Percentiles rank a stretch among this genome's conserved stretches.
Evolutionary conservation across 2,113 vertebrate genomes (phyloP).

Genomic region (Oncorhynchus clarkii): DNA sequence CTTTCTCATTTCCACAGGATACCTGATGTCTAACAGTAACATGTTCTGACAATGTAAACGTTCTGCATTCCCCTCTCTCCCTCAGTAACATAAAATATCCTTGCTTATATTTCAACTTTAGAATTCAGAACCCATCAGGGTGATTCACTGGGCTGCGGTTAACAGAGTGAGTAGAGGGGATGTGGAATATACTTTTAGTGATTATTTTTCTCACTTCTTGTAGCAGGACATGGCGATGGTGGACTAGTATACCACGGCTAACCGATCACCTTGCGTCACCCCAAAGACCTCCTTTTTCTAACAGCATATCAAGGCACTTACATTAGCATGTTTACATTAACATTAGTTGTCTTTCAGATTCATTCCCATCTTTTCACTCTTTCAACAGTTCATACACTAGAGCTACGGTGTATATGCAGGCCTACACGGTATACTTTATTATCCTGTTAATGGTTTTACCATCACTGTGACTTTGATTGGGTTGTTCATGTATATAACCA

Average conservation of each 20-base stretch:
- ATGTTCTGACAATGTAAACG: too few relatives aligned
- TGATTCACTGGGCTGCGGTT: conserved; percentile 2
- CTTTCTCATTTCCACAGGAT: too few relatives aligned
- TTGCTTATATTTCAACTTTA: too few relatives aligned
- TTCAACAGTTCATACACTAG: neutral
- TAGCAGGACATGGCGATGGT: conserved; percentile 30
- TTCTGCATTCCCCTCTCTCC: too few relatives aligned
- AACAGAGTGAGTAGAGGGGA: neutral
- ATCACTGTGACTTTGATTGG: neutral
- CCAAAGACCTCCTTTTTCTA: conserved; percentile 29
- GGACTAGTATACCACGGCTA: conserved; percentile 40
- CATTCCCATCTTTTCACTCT: neutral
- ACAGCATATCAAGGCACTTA: conserved; percentile 40
- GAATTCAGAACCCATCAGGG: too few relatives aligned
- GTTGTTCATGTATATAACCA: neutral
- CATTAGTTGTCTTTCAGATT: neutral
- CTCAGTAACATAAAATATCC: too few relatives aligned
- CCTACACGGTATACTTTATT: neutral
- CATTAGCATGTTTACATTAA: neutral
- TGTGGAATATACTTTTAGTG: neutral
- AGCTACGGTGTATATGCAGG: neutral
- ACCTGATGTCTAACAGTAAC: too few relatives aligned
- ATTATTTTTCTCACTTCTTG: conserved; percentile 11
- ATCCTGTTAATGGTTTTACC: neutral
- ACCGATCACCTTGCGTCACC: conserved; percentile 43